Evolutionary conservation across 2,888 invertebrate genomes (phyloP).

Genomic region (Eupeodes luniger): DNA sequence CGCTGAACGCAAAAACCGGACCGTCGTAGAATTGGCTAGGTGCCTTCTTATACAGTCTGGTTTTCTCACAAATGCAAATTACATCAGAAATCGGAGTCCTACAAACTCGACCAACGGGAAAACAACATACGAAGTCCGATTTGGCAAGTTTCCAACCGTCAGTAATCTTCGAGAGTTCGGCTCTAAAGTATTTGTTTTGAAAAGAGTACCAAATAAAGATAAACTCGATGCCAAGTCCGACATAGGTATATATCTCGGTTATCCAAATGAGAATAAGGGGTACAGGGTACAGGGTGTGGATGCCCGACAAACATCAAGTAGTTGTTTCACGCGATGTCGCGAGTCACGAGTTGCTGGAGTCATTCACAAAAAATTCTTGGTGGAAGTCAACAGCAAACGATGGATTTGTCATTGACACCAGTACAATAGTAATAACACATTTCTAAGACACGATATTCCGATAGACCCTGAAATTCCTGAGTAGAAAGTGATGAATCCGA

Average conservation of each 20-base stretch:
- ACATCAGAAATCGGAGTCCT: slow-evolving; percentile 21
- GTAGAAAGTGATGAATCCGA: no score
- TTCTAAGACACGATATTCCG: no score
- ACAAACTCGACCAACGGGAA: not conserved
- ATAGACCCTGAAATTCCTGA: no score
- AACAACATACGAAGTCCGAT: slow-evolving; percentile 12
- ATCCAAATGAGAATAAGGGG: no score
- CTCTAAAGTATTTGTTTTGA: slow-evolving; percentile 7
- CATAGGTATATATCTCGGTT: not conserved
- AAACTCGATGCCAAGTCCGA: slow-evolving; percentile 3
- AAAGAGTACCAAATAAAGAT: not conserved
- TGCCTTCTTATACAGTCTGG: no score
- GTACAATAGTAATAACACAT: no score
- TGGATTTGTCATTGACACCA: no score
- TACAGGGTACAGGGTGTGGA: not conserved
- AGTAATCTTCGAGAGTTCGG: slow-evolving; percentile 8
- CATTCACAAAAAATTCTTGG: no score
- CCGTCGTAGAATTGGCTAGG: not conserved
- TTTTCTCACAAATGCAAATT: slow-evolving; percentile 1
- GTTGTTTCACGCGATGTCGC: no score
- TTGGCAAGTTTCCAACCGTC: not conserved
- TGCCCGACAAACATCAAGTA: not conserved
- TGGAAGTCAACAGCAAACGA: no score
- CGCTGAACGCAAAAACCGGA: not conserved
- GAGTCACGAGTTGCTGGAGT: no score